A percentile compares a stretch with the other conserved stretches of the same genome.
Evolutionary conservation across 2,888 invertebrate species (phyloP).

Genomic region (Trachelus tabidus): DNA sequence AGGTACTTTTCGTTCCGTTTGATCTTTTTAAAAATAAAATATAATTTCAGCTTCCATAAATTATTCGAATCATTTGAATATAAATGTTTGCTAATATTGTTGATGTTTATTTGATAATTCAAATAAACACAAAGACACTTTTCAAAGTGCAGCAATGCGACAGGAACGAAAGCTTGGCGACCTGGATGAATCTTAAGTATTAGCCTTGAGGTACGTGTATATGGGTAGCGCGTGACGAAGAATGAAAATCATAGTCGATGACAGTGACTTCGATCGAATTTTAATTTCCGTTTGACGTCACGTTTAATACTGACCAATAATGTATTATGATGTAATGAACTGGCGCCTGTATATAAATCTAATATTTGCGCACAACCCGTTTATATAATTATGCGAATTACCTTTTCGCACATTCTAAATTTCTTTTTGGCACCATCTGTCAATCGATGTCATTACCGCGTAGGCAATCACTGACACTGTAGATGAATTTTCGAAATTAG

Average conservation of each 20-base stretch:
- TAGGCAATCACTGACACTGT: not conserved
- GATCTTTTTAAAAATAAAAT: not conserved
- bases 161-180: not conserved
- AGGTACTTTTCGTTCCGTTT: not conserved
- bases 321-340: not conserved
- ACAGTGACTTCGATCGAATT: not conserved
- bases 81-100: not conserved
- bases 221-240: not conserved
- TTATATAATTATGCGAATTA: not conserved
- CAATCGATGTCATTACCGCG: not conserved
- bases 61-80: not conserved
- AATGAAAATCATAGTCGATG: not conserved
- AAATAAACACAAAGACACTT: not conserved
- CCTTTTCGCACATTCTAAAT: not conserved
- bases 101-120: not conserved
- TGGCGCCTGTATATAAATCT: not conserved
- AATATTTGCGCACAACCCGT: not conserved
- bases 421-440: too few relatives aligned
- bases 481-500: not conserved
- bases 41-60: not conserved
- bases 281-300: not conserved
- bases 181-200: not conserved
- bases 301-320: not conserved
- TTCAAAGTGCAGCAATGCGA: not conserved
- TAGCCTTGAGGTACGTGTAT: not conserved